Base-by-base conservation (phyloP, 1,140 invertebrate species). In the Drosophila kanapiae region DNA sequence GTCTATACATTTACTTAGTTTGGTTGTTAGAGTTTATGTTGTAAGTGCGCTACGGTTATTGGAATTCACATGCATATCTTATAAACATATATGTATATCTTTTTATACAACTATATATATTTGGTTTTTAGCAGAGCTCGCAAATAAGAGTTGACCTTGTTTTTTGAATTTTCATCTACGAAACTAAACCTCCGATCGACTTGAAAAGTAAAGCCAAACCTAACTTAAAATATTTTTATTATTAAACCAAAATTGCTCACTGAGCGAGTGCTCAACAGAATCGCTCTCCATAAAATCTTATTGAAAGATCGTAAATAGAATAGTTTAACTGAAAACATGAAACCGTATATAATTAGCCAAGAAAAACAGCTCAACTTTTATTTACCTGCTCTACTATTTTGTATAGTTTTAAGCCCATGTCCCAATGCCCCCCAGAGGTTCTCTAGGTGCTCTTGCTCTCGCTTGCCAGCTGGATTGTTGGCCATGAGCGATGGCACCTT, bases 11-110 rank as follows among this genome's bases (percentile, higher is more conserved):
- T 33, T 33, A 51, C 31, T 51, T 33, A 51, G 48, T 51, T 51
- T 54, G 37, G 69, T 72, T 71, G 63, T 63, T 78, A 69, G 72
- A 64, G 38, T 65, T 62, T 54, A 83, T 18, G 64, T 57, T 69
- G 33, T 65, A 82, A 78, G 56, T 70, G 70, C 75, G 80, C 80
- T 75, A 75, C 87, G 80, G 83, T 86, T 77, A 78, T 75, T 82
- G 83, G 82, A 79, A 29, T 42, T 45, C 23, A 29, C 31, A 57
- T 48, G 67, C 42, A 49, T 72, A 72, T 51, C 8, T 51, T 43
- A 31, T 29, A 37, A 31, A 51, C 48, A 11, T 37, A 6, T 23
- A 37, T 35, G 16, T 18, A 53, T 54, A 54, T 54, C 13, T 10
- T 37, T 31, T 48, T 64, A 43, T 13, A 42, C 14, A 42, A 33